These are phyloP conservation scores for Paralichthys olivaceus DNA, from an alignment of 2,113 vertebrate species.

Conservation along the genomic window DNA sequence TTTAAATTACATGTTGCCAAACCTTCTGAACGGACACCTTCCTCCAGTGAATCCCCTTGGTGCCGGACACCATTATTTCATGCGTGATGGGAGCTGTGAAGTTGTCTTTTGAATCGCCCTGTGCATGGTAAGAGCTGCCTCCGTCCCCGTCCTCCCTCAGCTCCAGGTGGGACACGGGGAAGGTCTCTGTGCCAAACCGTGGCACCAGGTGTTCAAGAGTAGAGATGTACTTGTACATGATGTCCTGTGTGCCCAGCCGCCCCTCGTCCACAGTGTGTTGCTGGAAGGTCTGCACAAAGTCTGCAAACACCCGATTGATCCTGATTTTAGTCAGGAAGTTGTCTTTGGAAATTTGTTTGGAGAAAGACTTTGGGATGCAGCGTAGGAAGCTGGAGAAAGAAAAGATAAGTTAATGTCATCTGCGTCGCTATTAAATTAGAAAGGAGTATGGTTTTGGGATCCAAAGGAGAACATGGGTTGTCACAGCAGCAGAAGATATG, in stretches of 20 bases:
- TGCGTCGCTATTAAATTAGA: neutral
- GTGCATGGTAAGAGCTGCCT: conserved; percentile 49
- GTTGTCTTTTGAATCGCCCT: conserved; percentile 17
- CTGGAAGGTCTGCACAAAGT: conserved; percentile 88
- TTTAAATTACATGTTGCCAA: neutral
- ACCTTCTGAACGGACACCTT: conserved; percentile 63
- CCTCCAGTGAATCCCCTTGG: conserved; percentile 87
- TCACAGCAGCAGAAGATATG: conserved; percentile 22
- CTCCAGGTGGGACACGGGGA: conserved; percentile 72
- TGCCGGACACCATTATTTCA: conserved; percentile 86
- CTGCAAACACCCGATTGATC: conserved; percentile 84
- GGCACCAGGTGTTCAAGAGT: conserved; percentile 88
- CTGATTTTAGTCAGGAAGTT: conserved; percentile 86
- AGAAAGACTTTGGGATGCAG: conserved; percentile 91
- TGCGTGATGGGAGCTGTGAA: conserved; percentile 62
- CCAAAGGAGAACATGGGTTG: neutral
- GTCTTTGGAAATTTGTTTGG: conserved; percentile 83
- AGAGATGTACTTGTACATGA: conserved; percentile 93
- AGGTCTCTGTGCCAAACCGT: conserved; percentile 83
- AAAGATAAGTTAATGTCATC: neutral
- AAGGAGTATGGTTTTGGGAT: neutral
- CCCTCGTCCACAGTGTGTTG: conserved; percentile 81
- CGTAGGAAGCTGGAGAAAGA: conserved; percentile 84
- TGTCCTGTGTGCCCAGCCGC: conserved; percentile 79
- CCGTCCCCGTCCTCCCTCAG: conserved; percentile 71